A percentile compares a stretch with the other conserved stretches of the same genome.
These are phyloP conservation scores for Tipula unca DNA, from an alignment of 2,888 invertebrate species.

Conservation along the genomic window DNA sequence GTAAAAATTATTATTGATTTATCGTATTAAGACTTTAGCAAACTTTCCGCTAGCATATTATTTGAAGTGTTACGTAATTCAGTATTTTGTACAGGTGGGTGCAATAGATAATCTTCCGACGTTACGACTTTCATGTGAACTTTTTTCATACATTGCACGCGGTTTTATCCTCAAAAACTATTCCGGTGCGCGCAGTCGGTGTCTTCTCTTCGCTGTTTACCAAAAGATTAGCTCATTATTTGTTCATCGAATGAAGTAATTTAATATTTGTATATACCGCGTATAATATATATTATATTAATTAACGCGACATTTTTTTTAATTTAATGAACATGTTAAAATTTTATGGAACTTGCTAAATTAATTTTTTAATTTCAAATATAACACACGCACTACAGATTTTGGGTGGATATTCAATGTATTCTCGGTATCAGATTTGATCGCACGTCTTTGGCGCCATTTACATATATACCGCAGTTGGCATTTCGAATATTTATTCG, in stretches of 20 bases:
- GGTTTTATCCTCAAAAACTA: neutral
- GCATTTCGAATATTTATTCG: neutral
- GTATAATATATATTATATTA: no score
- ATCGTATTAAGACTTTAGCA: neutral
- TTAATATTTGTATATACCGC: neutral
- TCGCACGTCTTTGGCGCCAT: neutral
- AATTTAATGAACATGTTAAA: neutral
- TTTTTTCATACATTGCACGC: neutral
- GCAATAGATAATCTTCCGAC: neutral
- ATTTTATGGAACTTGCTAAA: constrained; percentile 8
- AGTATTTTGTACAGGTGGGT: no score
- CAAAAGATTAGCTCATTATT: neutral
- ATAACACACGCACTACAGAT: neutral
- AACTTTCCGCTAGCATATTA: neutral
- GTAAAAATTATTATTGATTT: no score
- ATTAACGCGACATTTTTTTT: neutral
- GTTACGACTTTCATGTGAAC: neutral
- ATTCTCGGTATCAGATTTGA: neutral
- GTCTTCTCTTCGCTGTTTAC: neutral
- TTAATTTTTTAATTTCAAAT: neutral
- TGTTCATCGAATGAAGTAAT: neutral
- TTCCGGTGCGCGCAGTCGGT: neutral
- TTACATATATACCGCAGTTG: neutral
- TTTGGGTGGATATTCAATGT: neutral
- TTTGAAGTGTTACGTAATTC: neutral